Conservation (phyloP, 2,888 invertebrate species). For the Keiferia lycopersicella region DNA sequence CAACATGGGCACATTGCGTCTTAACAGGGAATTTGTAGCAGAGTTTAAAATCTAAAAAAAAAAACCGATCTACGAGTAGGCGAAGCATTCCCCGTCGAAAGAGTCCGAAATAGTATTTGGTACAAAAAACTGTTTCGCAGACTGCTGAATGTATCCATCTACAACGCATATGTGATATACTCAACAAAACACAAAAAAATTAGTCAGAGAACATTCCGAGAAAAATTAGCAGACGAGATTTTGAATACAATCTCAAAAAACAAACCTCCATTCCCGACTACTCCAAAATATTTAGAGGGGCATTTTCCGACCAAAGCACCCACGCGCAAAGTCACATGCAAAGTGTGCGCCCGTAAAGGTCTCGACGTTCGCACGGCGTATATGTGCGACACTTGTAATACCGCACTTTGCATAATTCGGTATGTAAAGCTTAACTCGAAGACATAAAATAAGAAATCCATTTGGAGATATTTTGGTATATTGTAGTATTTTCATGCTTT, state of each 20-base stretch:
- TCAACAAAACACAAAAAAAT: background rate
- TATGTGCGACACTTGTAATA: background rate
- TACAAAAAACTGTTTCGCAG: too few species aligned
- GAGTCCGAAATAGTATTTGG: too few species aligned
- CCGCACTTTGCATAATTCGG: background rate
- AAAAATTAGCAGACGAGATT: too few species aligned
- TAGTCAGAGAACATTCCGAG: too few species aligned
- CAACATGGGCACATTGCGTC: conserved; percentile 32
- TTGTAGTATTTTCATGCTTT: too few species aligned
- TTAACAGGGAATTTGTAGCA: conserved; percentile 38
- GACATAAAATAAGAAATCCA: too few species aligned
- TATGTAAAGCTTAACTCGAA: too few species aligned
- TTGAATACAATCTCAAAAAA: too few species aligned
- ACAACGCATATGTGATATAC: too few species aligned
- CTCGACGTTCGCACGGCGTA: background rate
- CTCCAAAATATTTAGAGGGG: background rate
- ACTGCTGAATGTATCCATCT: too few species aligned
- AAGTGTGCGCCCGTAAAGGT: background rate
- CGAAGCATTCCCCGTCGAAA: too few species aligned
- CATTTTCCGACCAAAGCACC: background rate
- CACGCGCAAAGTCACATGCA: background rate
- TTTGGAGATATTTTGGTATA: too few species aligned
- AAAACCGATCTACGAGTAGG: conserved; percentile 31
- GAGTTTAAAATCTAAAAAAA: conserved; percentile 28
- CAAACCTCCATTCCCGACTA: background rate